These are phyloP conservation scores for Sebastes cheni DNA, from an alignment of 2,797 vertebrate genomes.

Conservation along the genomic window DNA sequence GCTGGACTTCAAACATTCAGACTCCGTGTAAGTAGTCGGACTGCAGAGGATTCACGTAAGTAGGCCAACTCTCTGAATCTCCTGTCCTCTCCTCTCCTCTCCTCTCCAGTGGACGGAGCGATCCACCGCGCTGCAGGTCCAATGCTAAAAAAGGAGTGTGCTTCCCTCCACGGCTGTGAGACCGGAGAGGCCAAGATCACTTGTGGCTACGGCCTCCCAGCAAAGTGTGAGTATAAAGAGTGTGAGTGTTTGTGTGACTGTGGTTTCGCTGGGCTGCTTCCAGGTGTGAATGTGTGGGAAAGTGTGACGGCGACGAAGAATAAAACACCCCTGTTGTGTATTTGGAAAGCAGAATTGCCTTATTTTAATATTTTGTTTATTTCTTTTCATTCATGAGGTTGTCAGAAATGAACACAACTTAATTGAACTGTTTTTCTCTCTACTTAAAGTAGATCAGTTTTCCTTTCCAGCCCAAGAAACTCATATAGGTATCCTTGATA, in stretches of 20 bases:
- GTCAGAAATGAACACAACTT: not conserved
- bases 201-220: constrained; percentile 89
- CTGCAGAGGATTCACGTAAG: constrained; percentile 49
- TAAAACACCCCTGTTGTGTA: not conserved
- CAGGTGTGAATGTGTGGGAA: constrained; percentile 40
- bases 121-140: constrained; percentile 89
- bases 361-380: too few relatives aligned
- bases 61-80: constrained; percentile 43
- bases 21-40: constrained; percentile 34
- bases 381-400: not conserved
- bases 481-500: constrained; percentile 21
- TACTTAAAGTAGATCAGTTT: not conserved
- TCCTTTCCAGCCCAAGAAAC: not conserved
- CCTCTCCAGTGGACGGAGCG: constrained; percentile 88
- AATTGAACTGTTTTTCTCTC: not conserved
- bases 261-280: constrained; percentile 17
- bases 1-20: constrained; percentile 46
- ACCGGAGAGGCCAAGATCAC: constrained; percentile 91
- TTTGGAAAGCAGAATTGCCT: not conserved
- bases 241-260: constrained; percentile 27
- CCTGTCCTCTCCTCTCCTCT: constrained; percentile 50
- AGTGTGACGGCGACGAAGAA: constrained; percentile 14
- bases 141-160: constrained; percentile 86
- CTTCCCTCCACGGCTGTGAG: constrained; percentile 86
- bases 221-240: constrained; percentile 85